Conservation (phyloP, 2,888 invertebrate genomes). For the Eupelmus urozonus region DNA sequence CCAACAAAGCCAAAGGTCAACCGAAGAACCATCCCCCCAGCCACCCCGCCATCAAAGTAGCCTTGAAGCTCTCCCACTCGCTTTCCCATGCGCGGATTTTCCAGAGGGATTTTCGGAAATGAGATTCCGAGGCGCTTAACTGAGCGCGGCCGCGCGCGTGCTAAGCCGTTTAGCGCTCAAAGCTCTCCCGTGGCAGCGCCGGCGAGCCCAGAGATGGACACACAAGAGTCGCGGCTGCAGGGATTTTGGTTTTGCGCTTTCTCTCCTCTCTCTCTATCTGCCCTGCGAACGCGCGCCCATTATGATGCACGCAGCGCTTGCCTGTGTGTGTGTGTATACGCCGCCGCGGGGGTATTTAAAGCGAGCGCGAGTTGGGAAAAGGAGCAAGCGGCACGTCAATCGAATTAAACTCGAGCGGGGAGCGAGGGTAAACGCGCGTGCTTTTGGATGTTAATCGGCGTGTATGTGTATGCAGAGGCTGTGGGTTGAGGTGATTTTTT, state of each 20-base stretch:
- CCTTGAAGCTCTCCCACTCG: background rate
- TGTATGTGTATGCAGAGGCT: no score
- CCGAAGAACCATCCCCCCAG: background rate
- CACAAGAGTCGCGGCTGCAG: background rate
- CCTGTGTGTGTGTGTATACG: background rate
- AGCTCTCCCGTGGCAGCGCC: no score
- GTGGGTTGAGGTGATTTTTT: no score
- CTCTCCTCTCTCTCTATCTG: background rate
- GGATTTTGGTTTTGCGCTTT: constrained; percentile 53
- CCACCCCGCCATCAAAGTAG: background rate
- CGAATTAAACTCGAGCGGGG: constrained; percentile 13
- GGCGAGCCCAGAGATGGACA: constrained; percentile 10
- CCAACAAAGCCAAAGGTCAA: no score
- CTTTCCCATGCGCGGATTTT: constrained; percentile 48
- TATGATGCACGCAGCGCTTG: no score
- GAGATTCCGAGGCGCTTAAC: constrained; percentile 56
- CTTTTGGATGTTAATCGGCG: no score
- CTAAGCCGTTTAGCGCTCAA: constrained; percentile 55
- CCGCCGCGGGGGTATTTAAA: background rate
- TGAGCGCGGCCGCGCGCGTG: constrained; percentile 26
- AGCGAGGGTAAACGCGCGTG: background rate
- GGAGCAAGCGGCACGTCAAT: background rate
- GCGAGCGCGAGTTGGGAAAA: no score
- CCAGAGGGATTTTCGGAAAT: constrained; percentile 54
- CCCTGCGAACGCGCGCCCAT: constrained; percentile 1